Evolutionary conservation across 37 sponge, comb jelly and placozoan genomes (phyloP).

Genomic region (Dysidea cf. avara): DNA sequence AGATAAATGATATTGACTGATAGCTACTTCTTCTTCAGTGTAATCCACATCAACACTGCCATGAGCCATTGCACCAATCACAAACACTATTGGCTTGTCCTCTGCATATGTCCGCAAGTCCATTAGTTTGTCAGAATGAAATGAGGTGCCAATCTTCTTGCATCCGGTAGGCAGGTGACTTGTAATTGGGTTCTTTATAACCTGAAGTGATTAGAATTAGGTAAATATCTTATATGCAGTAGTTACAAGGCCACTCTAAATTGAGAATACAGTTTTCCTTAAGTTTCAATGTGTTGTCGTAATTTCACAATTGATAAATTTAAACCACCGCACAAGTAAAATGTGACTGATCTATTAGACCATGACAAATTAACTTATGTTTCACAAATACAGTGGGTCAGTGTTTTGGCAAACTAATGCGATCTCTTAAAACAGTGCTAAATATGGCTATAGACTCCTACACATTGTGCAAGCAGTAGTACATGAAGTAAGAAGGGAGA

Average conservation of each 20-base stretch:
- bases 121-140: constrained; percentile 78
- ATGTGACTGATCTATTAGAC: no score
- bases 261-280: background rate
- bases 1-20: constrained; percentile 96
- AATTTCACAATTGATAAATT: background rate
- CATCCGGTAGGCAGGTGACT: constrained; percentile 94
- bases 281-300: background rate
- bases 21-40: constrained; percentile 85
- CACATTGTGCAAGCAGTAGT: no score
- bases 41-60: constrained; percentile 93
- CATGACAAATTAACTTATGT: no score
- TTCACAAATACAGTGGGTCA: no score
- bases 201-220: constrained; percentile 40
- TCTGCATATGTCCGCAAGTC: constrained; percentile 68
- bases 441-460: no score
- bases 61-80: constrained; percentile 97
- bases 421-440: no score
- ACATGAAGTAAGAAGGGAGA: no score
- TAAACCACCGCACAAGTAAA: no score
- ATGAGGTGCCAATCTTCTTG: constrained; percentile 88
- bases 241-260: background rate
- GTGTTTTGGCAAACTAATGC: no score
- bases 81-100: constrained; percentile 93
- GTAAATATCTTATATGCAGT: no score
- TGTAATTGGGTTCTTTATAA: constrained; percentile 96